Evolutionary conservation across 2,113 vertebrate species (phyloP), one percentile per base, ranked within the genome.

Genomic region (Phalacrocorax aristotelis): DNA sequence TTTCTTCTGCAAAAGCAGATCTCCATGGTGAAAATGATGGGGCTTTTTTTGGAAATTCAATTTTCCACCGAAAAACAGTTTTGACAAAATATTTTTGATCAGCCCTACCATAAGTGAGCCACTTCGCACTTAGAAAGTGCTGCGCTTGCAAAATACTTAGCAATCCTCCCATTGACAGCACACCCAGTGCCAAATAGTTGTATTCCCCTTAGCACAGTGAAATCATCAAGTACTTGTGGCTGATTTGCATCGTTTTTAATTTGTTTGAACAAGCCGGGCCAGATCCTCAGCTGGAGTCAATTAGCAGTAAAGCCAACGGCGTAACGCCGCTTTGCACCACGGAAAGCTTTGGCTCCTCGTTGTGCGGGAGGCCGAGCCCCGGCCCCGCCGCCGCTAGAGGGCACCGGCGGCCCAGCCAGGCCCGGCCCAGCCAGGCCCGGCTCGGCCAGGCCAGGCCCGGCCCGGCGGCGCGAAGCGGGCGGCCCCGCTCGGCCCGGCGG

Each of bases 201-300:
- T 96, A 81, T 94, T 94, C 90, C 95, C 90, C 87, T 81, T 71
- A 87, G 93, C 95, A 84, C 90, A 77, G 95, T 90, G 93, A 96
- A 90, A 94, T 96, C 93, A 90, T 87, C 95, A 90, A 94, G 83
- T 84, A 87, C 90, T 92, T 77, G 93, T 4, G 95, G 90, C 90
- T 90, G 87, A 94, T 90, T 92, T 94, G 95, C 92, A 96, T 93
- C 93, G 87, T 29, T 79, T 91, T 92, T 93, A 93, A 94, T 96
- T 96, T 94, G 90, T 93, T 90, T 90, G 95, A 96, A 96, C 90
- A 93, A 92, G 86, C 90, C 3, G 95, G 92, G 87, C 83, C 95
- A 90, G 87, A 94, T 93, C 95, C 95, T 90, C 95, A 72, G 95
- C 86, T 87, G 95, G 57, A 80, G 57, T 32, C 92, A 70, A 90